Evolutionary conservation across 2,888 invertebrate genomes (phyloP).

Genomic region (Cephus rjabovi): DNA sequence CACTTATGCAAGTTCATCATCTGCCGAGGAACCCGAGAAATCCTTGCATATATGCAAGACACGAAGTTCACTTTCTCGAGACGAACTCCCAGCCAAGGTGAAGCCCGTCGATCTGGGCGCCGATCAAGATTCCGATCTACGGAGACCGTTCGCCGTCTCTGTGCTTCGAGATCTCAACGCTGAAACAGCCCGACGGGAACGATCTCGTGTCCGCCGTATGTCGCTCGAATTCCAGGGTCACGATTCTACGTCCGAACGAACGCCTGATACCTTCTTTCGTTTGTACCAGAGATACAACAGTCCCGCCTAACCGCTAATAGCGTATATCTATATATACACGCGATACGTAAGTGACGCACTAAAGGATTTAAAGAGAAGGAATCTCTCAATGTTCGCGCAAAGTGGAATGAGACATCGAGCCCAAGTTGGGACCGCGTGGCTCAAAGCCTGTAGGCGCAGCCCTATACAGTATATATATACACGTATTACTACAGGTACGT

Average conservation of each 20-base stretch:
- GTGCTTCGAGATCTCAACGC: neutral
- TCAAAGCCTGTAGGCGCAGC: neutral
- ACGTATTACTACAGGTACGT: neutral
- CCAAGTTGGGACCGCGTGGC: neutral
- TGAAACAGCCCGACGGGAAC: neutral
- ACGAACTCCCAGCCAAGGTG: slow-evolving; percentile 1
- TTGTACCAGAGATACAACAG: neutral
- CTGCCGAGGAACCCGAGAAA: neutral
- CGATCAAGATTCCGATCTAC: slow-evolving; percentile 3
- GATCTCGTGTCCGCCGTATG: neutral
- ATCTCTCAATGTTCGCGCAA: neutral
- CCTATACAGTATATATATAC: neutral
- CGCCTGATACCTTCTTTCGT: neutral
- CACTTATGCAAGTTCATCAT: neutral
- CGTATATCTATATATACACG: neutral
- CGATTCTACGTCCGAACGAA: neutral
- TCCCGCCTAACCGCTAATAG: neutral
- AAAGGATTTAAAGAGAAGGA: neutral
- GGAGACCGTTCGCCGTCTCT: neutral
- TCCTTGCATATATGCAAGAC: neutral
- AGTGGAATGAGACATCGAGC: neutral
- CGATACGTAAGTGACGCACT: neutral
- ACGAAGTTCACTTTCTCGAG: slow-evolving; percentile 8
- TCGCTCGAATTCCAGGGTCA: slow-evolving; percentile 6
- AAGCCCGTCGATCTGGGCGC: slow-evolving; percentile 2